Base-by-base conservation (phyloP, 30 jellyfish, hydroid and myxozoan species). In the Turritopsis dohrnii region DNA sequence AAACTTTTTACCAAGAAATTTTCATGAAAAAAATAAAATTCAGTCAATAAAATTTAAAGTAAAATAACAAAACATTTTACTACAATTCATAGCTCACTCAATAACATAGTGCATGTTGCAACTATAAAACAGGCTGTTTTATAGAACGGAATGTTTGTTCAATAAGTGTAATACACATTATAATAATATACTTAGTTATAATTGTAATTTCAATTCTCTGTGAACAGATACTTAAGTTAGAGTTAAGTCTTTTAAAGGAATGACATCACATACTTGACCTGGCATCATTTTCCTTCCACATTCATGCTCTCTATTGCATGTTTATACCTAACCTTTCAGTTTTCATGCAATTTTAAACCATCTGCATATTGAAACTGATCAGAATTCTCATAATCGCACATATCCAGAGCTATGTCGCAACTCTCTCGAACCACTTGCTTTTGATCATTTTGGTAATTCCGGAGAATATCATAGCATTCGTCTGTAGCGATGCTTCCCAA, bases 321-420 rank as follows among this genome's bases (percentile, higher is more conserved):
- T 41, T 41, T 41, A 41, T 41, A 41, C 13, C 16, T 69, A 69
- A 17, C 9, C 13, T 74, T 74, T 24, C 8, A n/a, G 19, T 24
- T 16, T 8, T 26, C 71, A 28, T 24, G 65, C 83, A 16, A 16
- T 13, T 22, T 29, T 75, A 89, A 85, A 28, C 86, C 92, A 87
- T 91, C 84, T 16, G 97, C 97, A 87, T 91, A 91, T 74, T 93
- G 98, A 86, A 93, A 93, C 73, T 93, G 96, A 22, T 84, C 84
- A 54, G 96, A 84, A 30, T 84, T 89, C 80, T 88, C 98, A 85
- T 93, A 89, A 18, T 85, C 96, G 71, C 82, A 88, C 98, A 93
- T 93, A 73, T 93, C 98, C 65, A 93, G 79, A 21, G 98, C 98
- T 29, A 93, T 92, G 54, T 88, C 86, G 83, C 98, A 93, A 79